Evolutionary conservation across 2,888 invertebrate genomes (phyloP).

Genomic region (Platycheirus albimanus): DNA sequence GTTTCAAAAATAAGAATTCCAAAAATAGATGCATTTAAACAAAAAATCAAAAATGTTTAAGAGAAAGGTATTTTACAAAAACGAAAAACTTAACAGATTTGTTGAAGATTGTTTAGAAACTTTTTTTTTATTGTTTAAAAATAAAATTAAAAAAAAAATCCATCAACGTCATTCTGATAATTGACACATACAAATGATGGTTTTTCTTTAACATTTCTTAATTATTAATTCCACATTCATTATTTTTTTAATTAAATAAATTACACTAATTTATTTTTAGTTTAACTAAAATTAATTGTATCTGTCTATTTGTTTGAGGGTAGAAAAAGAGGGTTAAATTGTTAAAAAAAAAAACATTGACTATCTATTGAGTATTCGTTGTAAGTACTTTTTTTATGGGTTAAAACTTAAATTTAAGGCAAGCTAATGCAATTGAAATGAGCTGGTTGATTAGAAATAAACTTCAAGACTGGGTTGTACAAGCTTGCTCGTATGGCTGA

Average conservation of each 20-base stretch:
- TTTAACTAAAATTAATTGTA: not conserved
- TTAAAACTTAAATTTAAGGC: too few species aligned
- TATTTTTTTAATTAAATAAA: slow-evolving; percentile 46
- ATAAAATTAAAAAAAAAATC: too few species aligned
- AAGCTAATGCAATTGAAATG: too few species aligned
- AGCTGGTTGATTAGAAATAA: too few species aligned
- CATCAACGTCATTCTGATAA: slow-evolving; percentile 53
- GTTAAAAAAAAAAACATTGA: too few species aligned
- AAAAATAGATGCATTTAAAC: not conserved
- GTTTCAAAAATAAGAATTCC: slow-evolving; percentile 20
- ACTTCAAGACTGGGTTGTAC: too few species aligned
- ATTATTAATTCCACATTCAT: slow-evolving; percentile 63
- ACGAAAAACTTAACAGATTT: not conserved
- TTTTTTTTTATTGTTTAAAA: too few species aligned
- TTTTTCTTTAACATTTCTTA: slow-evolving; percentile 30
- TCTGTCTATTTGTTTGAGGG: not conserved
- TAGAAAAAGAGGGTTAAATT: not conserved
- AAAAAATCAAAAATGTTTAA: not conserved
- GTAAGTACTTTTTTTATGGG: too few species aligned
- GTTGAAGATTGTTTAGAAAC: not conserved
- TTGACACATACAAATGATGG: slow-evolving; percentile 58
- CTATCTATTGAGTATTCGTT: slow-evolving; percentile 22
- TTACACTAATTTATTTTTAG: slow-evolving; percentile 31
- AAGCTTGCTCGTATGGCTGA: too few species aligned
- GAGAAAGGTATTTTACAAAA: slow-evolving; percentile 23